Percentiles rank a stretch among this genome's conserved stretches.
These are phyloP conservation scores for Andrena haemorrhoa DNA, from an alignment of 2,888 invertebrate species.

Conservation along the genomic window DNA sequence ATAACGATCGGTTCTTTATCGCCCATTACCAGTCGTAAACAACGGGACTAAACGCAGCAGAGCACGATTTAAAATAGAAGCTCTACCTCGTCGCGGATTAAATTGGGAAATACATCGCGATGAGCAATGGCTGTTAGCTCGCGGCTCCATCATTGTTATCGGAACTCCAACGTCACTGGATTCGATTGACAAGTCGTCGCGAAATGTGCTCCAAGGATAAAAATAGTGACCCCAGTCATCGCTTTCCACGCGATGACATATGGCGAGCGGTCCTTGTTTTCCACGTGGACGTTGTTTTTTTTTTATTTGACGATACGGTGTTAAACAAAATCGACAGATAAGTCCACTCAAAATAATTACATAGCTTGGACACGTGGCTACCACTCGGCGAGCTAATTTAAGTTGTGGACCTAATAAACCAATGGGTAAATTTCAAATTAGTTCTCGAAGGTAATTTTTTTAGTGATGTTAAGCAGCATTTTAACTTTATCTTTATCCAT, in stretches of 20 bases:
- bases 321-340: not conserved
- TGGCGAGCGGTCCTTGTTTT: conserved; percentile 37
- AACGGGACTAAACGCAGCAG: not conserved
- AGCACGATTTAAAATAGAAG: not conserved
- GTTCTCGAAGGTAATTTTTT: no score
- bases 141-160: conserved; percentile 21
- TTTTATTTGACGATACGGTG: conserved; percentile 12
- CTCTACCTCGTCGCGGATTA: not conserved
- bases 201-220: conserved; percentile 2
- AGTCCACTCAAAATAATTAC: not conserved
- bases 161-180: conserved; percentile 33
- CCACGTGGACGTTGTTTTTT: not conserved
- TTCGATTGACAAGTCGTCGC: conserved; percentile 52
- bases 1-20: conserved; percentile 8
- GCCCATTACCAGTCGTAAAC: not conserved
- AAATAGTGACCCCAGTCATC: conserved; percentile 34
- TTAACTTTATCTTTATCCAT: no score
- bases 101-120: conserved; percentile 3
- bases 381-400: not conserved
- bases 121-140: conserved; percentile 4
- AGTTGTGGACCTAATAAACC: no score
- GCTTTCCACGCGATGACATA: conserved; percentile 36
- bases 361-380: not conserved
- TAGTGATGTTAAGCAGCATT: no score
- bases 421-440: no score